Percentiles rank a stretch among this genome's conserved stretches.
These are phyloP conservation scores for Nemopilema nomurai DNA, from an alignment of 30 jellyfish, hydroid and myxozoan species.

Conservation along the genomic window DNA sequence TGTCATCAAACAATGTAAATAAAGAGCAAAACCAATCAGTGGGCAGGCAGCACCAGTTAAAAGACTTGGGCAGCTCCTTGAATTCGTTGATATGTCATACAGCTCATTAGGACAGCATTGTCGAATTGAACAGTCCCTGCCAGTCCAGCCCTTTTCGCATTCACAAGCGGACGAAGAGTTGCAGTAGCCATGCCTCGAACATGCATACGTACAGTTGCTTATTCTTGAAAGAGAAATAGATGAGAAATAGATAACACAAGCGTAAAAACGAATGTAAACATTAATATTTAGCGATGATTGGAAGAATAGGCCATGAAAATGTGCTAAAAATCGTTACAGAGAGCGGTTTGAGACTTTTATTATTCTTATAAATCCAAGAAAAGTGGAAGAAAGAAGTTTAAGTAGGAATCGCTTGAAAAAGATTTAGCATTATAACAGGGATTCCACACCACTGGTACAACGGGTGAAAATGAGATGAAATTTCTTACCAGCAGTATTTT, in stretches of 20 bases:
- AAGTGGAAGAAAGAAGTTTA: no score
- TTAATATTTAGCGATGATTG: no score
- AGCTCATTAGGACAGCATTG: conserved; percentile 64
- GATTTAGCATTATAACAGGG: no score
- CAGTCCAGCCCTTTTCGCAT: conserved; percentile 89
- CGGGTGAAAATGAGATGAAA: no score
- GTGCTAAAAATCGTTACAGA: no score
- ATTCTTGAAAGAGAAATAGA: conserved; percentile 26
- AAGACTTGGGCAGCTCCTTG: conserved; percentile 33
- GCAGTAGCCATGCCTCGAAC: conserved; percentile 85
- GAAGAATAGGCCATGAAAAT: not conserved
- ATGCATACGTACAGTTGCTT: conserved; percentile 65
- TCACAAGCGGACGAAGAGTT: conserved; percentile 35
- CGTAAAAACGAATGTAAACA: not conserved
- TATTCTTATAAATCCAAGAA: no score
- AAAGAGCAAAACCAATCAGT: conserved; percentile 49
- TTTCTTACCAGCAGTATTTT: no score
- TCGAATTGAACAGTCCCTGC: conserved; percentile 46
- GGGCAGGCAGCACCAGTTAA: conserved; percentile 44
- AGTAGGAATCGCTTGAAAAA: no score
- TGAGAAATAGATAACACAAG: not conserved
- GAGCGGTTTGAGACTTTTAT: no score
- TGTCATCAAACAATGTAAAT: no score
- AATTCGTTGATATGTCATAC: conserved; percentile 27
- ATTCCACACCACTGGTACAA: no score